A percentile compares a stretch with the other conserved stretches of the same genome.
Evolutionary conservation across 2,113 vertebrate species (phyloP).

Genomic region (Cebidichthys violaceus): DNA sequence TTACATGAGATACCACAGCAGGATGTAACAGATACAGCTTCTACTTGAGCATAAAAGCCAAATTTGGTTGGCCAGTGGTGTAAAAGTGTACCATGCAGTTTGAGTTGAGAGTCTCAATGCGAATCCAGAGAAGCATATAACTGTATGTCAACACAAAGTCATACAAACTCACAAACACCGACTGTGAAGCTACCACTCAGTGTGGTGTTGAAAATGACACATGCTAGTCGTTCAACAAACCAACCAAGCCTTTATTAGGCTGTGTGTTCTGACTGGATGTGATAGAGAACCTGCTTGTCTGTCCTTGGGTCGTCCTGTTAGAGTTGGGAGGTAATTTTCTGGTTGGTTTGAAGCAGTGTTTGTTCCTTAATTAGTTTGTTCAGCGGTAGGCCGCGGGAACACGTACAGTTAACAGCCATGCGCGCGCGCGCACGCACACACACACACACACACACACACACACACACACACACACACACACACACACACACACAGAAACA

Average conservation of each 20-base stretch:
- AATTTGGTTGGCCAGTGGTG: background rate
- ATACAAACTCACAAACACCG: constrained; percentile 3
- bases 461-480: constrained; percentile 6
- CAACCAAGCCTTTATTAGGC: constrained; percentile 67
- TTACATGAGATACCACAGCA: background rate
- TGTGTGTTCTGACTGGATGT: constrained; percentile 68
- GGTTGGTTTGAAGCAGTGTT: constrained; percentile 86
- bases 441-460: constrained; percentile 24
- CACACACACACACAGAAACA: background rate
- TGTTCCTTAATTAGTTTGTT: constrained; percentile 87
- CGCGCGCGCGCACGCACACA: background rate
- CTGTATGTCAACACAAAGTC: background rate
- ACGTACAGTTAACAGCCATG: constrained; percentile 53
- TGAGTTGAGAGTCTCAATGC: background rate
- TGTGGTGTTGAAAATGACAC: constrained; percentile 70
- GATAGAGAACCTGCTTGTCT: constrained; percentile 72
- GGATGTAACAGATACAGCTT: background rate
- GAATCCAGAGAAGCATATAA: background rate
- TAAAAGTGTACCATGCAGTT: background rate
- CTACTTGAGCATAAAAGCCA: background rate
- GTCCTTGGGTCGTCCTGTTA: constrained; percentile 83
- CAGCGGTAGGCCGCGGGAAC: constrained; percentile 76
- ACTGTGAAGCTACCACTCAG: constrained; percentile 26
- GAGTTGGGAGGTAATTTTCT: constrained; percentile 85
- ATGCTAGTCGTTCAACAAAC: constrained; percentile 64